Percentiles rank a stretch among this genome's conserved stretches.
Conservation (phyloP, 1,140 invertebrate genomes). For the Nasonia vitripennis region DNA sequence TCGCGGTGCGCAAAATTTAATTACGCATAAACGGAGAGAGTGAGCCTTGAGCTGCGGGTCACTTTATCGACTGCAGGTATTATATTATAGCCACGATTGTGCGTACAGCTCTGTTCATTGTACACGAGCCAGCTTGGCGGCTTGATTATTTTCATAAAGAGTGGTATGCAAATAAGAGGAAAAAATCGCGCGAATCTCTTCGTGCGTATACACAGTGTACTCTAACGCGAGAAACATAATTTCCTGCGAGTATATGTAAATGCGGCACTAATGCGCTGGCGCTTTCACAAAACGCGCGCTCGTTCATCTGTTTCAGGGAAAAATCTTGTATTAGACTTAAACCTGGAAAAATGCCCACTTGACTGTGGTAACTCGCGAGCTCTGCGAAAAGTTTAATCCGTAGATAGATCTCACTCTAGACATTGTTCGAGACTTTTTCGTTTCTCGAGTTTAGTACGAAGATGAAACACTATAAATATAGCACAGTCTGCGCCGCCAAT, state of each 20-base stretch:
- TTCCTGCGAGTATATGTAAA: neutral
- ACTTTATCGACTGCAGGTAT: neutral
- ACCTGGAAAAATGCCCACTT: slow-evolving; percentile 24
- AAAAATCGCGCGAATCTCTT: neutral
- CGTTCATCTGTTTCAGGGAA: slow-evolving; percentile 1
- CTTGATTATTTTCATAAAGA: too few relatives aligned
- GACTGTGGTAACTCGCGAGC: neutral
- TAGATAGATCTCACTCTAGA: neutral
- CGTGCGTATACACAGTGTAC: too few relatives aligned
- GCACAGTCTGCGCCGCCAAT: too few relatives aligned
- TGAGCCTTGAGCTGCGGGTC: neutral
- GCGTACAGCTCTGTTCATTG: neutral
- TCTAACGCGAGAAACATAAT: neutral
- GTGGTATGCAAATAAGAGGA: neutral
- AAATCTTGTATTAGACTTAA: neutral
- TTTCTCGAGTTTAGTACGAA: neutral
- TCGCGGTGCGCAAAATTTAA: neutral
- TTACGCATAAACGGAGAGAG: neutral
- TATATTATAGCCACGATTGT: neutral
- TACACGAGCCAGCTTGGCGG: too few relatives aligned
- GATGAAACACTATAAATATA: neutral
- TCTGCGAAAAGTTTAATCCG: neutral
- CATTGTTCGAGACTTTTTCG: slow-evolving; percentile 2
- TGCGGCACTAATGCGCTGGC: neutral
- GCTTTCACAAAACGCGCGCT: neutral